Percentiles rank a stretch among this genome's conserved stretches.
Conservation (phyloP, 2,113 vertebrate species). For the Misgurnus anguillicaudatus region DNA sequence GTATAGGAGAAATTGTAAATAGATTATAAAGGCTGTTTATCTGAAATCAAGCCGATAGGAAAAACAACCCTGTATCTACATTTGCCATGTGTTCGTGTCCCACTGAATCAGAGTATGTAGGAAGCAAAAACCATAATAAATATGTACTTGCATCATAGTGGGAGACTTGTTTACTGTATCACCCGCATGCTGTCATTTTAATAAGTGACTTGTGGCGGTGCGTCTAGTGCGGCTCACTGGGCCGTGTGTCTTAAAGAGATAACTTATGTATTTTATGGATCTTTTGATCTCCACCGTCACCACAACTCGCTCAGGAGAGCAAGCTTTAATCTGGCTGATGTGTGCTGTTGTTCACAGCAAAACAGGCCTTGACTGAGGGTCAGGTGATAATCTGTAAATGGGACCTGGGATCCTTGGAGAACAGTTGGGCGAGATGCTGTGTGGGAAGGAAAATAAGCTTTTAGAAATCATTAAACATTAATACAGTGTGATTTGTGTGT, state of each 20-base stretch:
- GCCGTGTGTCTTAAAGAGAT: conserved; percentile 12
- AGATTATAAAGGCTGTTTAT: conserved; percentile 4
- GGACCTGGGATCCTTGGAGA: conserved; percentile 54
- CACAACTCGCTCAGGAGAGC: not conserved
- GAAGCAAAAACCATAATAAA: not conserved
- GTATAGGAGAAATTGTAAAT: conserved; percentile 45
- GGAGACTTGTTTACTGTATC: not conserved
- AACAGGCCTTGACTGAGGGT: conserved; percentile 62
- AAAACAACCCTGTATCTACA: not conserved
- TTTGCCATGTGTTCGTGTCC: conserved; percentile 7
- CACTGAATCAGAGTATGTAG: not conserved
- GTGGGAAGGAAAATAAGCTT: conserved; percentile 63
- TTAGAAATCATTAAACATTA: conserved; percentile 77
- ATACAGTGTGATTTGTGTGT: conserved; percentile 66
- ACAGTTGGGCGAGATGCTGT: conserved; percentile 44
- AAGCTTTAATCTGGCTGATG: conserved; percentile 41
- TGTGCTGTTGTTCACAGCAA: conserved; percentile 42
- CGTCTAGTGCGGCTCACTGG: not conserved
- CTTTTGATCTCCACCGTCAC: not conserved
- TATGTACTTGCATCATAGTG: not conserved
- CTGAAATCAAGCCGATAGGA: not conserved
- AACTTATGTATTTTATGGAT: conserved; percentile 29
- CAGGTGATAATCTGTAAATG: conserved; percentile 63
- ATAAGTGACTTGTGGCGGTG: not conserved
- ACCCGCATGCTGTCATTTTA: not conserved